phyloP scores from a whole-genome alignment of 2,888 invertebrate species.

The Temnothorax ravouxi region DNA sequence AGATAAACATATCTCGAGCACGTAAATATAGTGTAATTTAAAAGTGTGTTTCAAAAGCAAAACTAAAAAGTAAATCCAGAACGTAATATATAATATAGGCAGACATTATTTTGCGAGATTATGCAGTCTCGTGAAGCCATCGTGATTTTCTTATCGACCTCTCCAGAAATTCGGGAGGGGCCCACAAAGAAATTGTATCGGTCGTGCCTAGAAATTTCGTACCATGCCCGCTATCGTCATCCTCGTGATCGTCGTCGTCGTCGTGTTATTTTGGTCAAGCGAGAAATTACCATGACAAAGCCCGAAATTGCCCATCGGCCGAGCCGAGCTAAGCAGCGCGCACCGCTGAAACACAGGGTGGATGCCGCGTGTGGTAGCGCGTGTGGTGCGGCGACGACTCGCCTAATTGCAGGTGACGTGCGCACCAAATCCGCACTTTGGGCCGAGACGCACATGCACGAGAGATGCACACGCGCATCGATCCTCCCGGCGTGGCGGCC shows the following conservation, averaged over 20 bases:
- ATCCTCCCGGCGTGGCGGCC: slow-evolving; percentile 5
- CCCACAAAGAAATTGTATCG: slow-evolving; percentile 27
- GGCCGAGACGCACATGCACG: slow-evolving; percentile 30
- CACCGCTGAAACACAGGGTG: slow-evolving; percentile 60
- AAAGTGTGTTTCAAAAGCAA: not conserved
- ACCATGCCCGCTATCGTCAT: slow-evolving; percentile 1
- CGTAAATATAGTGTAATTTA: not conserved
- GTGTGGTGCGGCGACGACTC: slow-evolving; percentile 67
- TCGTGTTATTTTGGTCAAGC: slow-evolving; percentile 70
- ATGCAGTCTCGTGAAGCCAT: not conserved
- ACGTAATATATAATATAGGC: too few species aligned
- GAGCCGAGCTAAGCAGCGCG: slow-evolving; percentile 69
- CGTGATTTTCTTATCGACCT: slow-evolving; percentile 26
- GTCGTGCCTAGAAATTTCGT: slow-evolving; percentile 32
- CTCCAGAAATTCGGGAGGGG: not conserved
- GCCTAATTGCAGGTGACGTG: slow-evolving; percentile 75
- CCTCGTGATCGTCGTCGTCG: slow-evolving; percentile 33
- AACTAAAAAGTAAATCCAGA: not conserved
- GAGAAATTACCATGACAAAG: slow-evolving; percentile 80
- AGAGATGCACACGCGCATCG: slow-evolving; percentile 22
- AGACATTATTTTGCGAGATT: not conserved
- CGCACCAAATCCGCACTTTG: slow-evolving; percentile 69
- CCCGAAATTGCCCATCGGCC: slow-evolving; percentile 74
- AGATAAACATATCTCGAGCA: not conserved
- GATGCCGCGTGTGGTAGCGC: slow-evolving; percentile 46